Evolutionary conservation across 2,888 invertebrate species (phyloP), one percentile per base, ranked within the genome.

Genomic region (Stenolophus ochropezus): DNA sequence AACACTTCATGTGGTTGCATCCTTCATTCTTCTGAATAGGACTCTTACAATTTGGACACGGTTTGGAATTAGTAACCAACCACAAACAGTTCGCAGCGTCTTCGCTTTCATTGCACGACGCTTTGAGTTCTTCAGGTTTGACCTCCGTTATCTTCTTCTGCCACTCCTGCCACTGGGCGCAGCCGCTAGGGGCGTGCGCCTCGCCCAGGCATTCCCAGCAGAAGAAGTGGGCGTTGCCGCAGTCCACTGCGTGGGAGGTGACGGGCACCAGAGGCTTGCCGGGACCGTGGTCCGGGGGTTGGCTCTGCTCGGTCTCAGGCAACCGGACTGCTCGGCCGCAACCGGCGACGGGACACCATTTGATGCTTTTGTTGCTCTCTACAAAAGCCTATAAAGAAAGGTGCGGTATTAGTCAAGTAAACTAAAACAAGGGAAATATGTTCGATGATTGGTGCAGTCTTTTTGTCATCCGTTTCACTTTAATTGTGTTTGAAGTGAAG

Each of bases 1-100:
- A 93, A 87, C 94, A 94, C 86, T 93, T 93, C 92, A 94, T 94
- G 86, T 94, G 94, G 87, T 94, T 94, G 87, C 94, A 94, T 16
- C 92, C 94, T 87, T 94, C 94, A 86, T 93, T 93, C 86, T 94
- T 94, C 88, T 94, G 93, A 83, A 94, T 94, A 2, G 93, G 94
- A 84, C 93, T 92, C 85, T 93, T 92, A 86, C 94, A 94, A 87
- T 93, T 93, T 23, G 94, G 94, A 86, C 94, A 94, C 0, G 93
- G 92, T 86, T 94, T 94, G 2, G 93, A 93, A 88, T 94, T 93
- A 16, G 93, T 93, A 16, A 94, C 93, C 82, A 94, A 88, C 94
- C 94, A 94, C 49, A 94, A 88, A 86, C 92, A 92, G 86, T 93
- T 94, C 51, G 92, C 92, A 1, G 92, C 92, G 84, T 91, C 91